phyloP scores from a whole-genome alignment of 2,888 invertebrate species.

The Cancer borealis region DNA sequence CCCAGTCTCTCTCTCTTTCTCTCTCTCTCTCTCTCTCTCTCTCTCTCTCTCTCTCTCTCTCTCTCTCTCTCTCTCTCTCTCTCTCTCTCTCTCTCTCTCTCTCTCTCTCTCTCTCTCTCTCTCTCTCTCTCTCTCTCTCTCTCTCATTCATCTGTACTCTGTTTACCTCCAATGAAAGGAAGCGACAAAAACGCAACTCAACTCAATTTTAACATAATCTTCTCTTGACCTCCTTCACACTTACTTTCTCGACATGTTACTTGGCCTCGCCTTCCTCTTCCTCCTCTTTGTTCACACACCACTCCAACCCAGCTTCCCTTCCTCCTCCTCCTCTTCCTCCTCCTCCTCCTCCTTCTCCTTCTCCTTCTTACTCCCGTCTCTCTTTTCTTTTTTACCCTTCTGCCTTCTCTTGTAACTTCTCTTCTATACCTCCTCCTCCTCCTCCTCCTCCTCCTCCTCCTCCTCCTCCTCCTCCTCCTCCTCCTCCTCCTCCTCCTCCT shows the following conservation, averaged over 20 bases:
- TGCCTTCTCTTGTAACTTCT: background rate
- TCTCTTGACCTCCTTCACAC: background rate
- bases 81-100: background rate
- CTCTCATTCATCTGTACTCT: background rate
- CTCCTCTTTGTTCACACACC: background rate
- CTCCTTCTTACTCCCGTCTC: background rate
- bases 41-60: conserved; percentile 20
- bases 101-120: background rate
- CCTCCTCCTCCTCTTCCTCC: background rate
- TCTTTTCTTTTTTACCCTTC: background rate
- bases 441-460: background rate
- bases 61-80: background rate
- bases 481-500: conserved; percentile 16
- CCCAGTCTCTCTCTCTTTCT: background rate
- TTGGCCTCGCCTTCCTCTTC: conserved; percentile 36
- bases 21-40: conserved; percentile 10
- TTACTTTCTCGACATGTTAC: conserved; percentile 17
- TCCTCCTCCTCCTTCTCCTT: background rate
- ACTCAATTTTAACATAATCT: conserved; percentile 3
- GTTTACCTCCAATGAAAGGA: background rate
- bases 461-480: background rate
- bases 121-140: background rate
- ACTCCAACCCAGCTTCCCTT: background rate
- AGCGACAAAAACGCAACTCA: background rate
- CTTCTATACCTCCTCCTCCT: background rate